Base-by-base conservation (phyloP, 2,113 vertebrate genomes). In the Nothobranchius furzeri region DNA sequence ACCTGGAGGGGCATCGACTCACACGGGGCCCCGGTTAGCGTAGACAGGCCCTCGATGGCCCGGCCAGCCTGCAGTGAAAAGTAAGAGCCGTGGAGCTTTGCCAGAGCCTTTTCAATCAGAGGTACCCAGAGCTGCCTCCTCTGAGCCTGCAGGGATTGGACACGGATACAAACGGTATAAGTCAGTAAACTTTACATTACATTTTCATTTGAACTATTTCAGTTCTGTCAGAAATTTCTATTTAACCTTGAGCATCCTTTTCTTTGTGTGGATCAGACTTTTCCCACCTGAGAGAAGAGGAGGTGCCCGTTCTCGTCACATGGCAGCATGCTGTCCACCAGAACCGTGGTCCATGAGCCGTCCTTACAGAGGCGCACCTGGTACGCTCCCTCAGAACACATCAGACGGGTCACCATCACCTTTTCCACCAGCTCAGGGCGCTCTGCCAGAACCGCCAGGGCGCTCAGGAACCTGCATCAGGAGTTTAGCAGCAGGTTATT, bases 291-390 rank as follows among this genome's bases (percentile, higher is more conserved):
- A 0, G 96, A 98, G 93, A 98, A 98, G 82, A 98, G 96, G 43
- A 98, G 94, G 83, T 95, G 96, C 0, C 95, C 94, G 0, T 89
- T 95, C 75, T 98, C 96, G 0, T 98, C 96, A 0, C 96, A 98
- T 0, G 96, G 96, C 87, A 98, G 91, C 96, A 97, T 97, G 92
- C 98, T 96, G 0, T 98, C 96, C 88, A 98, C 96, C 83, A 98
- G 92, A 80, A 98, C 96, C 0, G 95, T 98, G 30, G 92, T 97
- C 96, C 96, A 98, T 0, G 93, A 95, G 60, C 96, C 96, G 0
- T 98, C 96, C 79, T 98, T 98, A 86, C 96, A 98, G 4, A 98
- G 93, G 30, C 96, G 92, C 51, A 98, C 96, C 87, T 98, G 96
- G 90, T 98, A 98, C 70, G 96, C 96, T 0, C 96, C 96, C 75